Evolutionary conservation across 2,888 invertebrate genomes (phyloP), one percentile per base, ranked within the genome.

Genomic region (Cantharis nigra): DNA sequence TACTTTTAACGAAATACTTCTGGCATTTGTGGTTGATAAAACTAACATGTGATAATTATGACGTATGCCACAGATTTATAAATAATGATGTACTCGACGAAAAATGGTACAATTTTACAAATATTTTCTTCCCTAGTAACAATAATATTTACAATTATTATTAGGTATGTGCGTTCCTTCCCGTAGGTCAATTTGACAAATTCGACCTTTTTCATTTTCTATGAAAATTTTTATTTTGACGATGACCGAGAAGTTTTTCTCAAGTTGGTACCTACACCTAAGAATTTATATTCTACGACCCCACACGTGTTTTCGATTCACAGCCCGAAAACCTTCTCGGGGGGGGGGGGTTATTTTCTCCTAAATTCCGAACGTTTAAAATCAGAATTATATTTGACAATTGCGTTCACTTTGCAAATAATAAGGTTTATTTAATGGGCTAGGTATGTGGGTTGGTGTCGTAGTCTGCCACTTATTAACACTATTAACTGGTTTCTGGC

Each of bases 21-120:
- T 69, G 78, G 81, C 69, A 83, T 77, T 81, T 82, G 80, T 77
- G 63, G 75, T 80, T 80, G 82, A 82, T 83, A 81, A 81, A 80
- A 79, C 76, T 80, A 85, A 85, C 86, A 86, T 85, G 85, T 86
- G 85, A 85, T 84, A 79, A 75, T 71, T 75, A 74, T 84, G 85
- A 85, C 85, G 85, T 83, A 81, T 77, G 75, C 69, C 72, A 14
- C 64, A 69, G 70, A 69, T 75, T 75, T 79, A 80, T 74, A 71
- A 77, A 80, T 74, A 71, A 77, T 72, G 71, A 74, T 62, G 63
- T 23, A 30, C 63, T 63, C 63, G 63, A 64, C 33, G 20, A 49
- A 18, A 64, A 71, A 71, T 26, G 4, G 64, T 64, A 63, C 65
- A 67, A 67, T 23, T 67, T 67, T 20, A 23, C n/a, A 26, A 67